Evolutionary conservation across 2,888 invertebrate genomes (phyloP).

Genomic region (Phorcus lineatus): DNA sequence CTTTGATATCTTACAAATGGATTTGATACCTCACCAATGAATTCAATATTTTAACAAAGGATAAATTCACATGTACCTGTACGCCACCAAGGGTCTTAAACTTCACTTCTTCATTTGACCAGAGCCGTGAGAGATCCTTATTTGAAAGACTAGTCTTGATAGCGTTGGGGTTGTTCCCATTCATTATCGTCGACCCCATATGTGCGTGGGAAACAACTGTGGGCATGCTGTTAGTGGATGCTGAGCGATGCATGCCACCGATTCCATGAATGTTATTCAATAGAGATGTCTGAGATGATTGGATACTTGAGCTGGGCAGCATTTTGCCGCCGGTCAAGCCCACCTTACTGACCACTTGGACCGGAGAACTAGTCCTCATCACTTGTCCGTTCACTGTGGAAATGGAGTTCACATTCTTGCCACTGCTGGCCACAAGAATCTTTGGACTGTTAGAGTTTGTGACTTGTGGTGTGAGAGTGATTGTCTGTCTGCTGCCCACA

Average conservation of each 20-base stretch:
- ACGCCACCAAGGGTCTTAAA: slow-evolving; percentile 48
- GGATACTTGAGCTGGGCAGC: slow-evolving; percentile 12
- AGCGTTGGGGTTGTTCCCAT: background rate
- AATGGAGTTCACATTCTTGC: slow-evolving; percentile 29
- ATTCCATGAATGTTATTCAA: slow-evolving; percentile 10
- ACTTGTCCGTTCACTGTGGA: slow-evolving; percentile 42
- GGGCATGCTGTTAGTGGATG: background rate
- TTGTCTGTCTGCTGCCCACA: background rate
- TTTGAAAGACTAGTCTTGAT: slow-evolving; percentile 54
- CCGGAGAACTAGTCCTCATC: slow-evolving; percentile 38
- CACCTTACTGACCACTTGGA: slow-evolving; percentile 47
- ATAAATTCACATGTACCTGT: background rate
- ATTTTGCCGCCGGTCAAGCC: slow-evolving; percentile 46
- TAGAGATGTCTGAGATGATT: slow-evolving; percentile 11
- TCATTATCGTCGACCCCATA: slow-evolving; percentile 1
- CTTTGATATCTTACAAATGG: no score
- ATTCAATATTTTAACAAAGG: no score
- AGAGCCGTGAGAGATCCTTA: slow-evolving; percentile 66
- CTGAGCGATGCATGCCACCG: slow-evolving; percentile 6
- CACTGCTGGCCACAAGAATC: slow-evolving; percentile 38
- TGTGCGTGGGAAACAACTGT: background rate
- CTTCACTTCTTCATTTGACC: slow-evolving; percentile 68
- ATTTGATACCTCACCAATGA: no score
- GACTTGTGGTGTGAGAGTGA: slow-evolving; percentile 28
- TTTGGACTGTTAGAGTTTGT: slow-evolving; percentile 27